phyloP scores from a whole-genome alignment of 2,888 invertebrate species.

The Trichopria drosophilae region DNA sequence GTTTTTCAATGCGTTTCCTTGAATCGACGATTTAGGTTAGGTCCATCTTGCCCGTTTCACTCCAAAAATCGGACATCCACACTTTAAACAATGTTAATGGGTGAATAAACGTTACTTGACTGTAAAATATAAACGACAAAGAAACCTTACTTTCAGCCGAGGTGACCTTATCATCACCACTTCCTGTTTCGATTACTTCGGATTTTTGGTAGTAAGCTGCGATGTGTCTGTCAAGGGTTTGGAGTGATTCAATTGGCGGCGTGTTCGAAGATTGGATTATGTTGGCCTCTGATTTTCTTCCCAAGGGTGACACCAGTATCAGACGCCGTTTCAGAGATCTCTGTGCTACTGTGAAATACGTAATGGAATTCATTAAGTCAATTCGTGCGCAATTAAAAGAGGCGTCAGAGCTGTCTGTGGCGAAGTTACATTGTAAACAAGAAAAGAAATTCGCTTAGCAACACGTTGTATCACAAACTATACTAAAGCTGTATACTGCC shows the following conservation, averaged over 20 bases:
- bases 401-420: too few species aligned
- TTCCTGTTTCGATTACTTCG: constrained; percentile 39
- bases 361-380: too few species aligned
- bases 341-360: too few species aligned
- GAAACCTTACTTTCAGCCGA: constrained; percentile 39
- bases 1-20: too few species aligned
- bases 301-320: constrained; percentile 46
- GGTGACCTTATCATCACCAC: constrained; percentile 46
- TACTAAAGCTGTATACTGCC: too few species aligned
- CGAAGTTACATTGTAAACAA: too few species aligned
- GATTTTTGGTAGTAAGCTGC: constrained; percentile 36
- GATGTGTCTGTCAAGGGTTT: constrained; percentile 29
- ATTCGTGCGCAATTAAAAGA: too few species aligned
- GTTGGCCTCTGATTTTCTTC: constrained; percentile 38
- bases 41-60: too few species aligned
- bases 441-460: too few species aligned
- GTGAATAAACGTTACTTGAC: not conserved
- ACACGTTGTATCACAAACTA: too few species aligned
- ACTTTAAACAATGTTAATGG: constrained; percentile 30
- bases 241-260: constrained; percentile 8
- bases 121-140: not conserved
- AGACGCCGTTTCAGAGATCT: constrained; percentile 43
- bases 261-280: constrained; percentile 31
- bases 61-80: constrained; percentile 45
- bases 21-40: too few species aligned